phyloP scores from a whole-genome alignment of 2,888 invertebrate species.

The Tanytarsus gracilentus region DNA sequence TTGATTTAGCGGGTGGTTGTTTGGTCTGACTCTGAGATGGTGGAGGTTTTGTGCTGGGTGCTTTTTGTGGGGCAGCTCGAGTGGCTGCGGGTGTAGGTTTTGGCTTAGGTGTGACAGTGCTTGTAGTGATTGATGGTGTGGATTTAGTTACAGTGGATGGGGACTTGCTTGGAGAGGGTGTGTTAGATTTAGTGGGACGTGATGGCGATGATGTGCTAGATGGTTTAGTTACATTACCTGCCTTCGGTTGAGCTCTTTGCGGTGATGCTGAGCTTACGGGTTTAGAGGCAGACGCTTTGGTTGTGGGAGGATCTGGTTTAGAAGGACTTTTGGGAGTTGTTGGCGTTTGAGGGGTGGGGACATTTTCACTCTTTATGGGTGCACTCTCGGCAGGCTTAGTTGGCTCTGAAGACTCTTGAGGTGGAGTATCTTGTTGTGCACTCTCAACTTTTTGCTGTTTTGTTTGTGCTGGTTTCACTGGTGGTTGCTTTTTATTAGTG shows the following conservation, averaged over 20 bases:
- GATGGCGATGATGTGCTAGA: neutral
- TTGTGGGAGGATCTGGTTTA: neutral
- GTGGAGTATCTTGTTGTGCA: no score
- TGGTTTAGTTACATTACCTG: conserved; percentile 18
- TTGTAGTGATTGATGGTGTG: neutral
- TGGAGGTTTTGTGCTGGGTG: neutral
- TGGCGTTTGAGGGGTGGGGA: conserved; percentile 13
- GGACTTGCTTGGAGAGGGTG: conserved; percentile 3
- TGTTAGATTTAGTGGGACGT: neutral
- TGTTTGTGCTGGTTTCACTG: neutral
- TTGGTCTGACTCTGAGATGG: no score
- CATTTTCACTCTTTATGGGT: no score
- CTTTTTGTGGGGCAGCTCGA: conserved; percentile 9
- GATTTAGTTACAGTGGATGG: neutral
- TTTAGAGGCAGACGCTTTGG: neutral
- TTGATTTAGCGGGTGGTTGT: no score
- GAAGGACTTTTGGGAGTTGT: no score
- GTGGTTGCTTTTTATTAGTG: neutral
- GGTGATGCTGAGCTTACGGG: conserved; percentile 10
- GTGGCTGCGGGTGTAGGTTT: neutral
- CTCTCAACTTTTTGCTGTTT: no score
- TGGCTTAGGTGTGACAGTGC: no score
- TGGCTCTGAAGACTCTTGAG: no score
- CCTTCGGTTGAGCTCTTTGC: neutral
- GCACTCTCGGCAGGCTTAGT: no score